Percentiles rank a stretch among this genome's conserved stretches.
phyloP scores from a whole-genome alignment of 2,113 vertebrate genomes.

The Lanius collurio region DNA sequence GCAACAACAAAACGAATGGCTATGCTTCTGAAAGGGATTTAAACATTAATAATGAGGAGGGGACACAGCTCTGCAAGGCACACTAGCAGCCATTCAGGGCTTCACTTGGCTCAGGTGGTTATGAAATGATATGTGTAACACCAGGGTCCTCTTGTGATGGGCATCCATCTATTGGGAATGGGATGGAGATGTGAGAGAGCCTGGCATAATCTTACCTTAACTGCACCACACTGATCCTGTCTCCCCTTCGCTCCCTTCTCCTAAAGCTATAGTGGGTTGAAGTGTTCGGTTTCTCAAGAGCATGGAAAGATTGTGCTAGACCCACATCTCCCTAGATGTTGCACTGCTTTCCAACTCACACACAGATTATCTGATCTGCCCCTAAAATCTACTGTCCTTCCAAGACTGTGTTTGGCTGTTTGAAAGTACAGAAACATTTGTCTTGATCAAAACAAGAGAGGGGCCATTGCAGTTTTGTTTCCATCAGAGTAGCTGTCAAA shows the following conservation, averaged over 20 bases:
- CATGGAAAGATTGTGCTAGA: neutral
- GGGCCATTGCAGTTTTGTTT: neutral
- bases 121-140: fast-evolving
- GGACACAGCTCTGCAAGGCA: neutral
- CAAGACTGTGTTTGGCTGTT: fast-evolving
- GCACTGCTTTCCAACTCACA: neutral
- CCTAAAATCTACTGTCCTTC: neutral
- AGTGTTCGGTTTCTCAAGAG: neutral
- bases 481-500: neutral
- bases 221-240: neutral
- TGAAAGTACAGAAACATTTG: neutral
- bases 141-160: neutral
- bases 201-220: neutral
- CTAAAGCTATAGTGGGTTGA: neutral
- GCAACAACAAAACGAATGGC: neutral
- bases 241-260: neutral
- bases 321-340: neutral
- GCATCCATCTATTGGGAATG: neutral
- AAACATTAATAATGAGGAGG: neutral
- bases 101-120: neutral
- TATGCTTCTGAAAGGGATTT: neutral
- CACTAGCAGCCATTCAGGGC: neutral
- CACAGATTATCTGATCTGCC: neutral
- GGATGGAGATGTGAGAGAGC: neutral
- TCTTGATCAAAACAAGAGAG: neutral